These are phyloP conservation scores for Ophion costatus DNA, from an alignment of 2,888 invertebrate genomes.

Conservation along the genomic window DNA sequence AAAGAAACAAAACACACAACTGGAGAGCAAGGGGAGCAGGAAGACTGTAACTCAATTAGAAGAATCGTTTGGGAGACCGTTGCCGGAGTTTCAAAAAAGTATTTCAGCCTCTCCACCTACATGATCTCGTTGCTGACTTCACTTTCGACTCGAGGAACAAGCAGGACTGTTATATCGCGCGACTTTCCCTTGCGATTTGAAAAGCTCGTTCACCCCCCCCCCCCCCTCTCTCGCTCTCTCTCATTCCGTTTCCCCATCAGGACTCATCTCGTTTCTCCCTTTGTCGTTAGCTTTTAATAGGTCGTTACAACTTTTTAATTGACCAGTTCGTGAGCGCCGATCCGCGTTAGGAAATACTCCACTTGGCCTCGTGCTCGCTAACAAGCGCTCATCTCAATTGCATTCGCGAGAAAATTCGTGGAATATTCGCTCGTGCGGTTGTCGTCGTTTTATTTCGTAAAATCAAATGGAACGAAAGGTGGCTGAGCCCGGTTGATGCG, in stretches of 20 bases:
- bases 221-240: constrained; percentile 18
- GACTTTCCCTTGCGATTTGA: constrained; percentile 58
- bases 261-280: constrained; percentile 62
- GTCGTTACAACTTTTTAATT: constrained; percentile 73
- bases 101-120: constrained; percentile 20
- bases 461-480: constrained; percentile 29
- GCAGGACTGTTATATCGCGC: constrained; percentile 57
- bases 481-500: too few relatives aligned
- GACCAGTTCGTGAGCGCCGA: constrained; percentile 64
- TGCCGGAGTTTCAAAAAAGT: constrained; percentile 40
- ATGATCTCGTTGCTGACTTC: constrained; percentile 11
- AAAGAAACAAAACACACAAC: constrained; percentile 27
- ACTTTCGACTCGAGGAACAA: constrained; percentile 36
- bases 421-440: constrained; percentile 54
- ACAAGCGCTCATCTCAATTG: constrained; percentile 69
- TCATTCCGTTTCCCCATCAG: constrained; percentile 58
- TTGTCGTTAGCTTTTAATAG: constrained; percentile 69
- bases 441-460: constrained; percentile 53
- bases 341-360: constrained; percentile 58
- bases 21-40: constrained; percentile 4
- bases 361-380: constrained; percentile 48
- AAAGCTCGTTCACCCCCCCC: constrained; percentile 52
- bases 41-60: constrained; percentile 62
- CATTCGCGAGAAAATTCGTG: constrained; percentile 64
- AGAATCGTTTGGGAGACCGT: constrained; percentile 57